Evolutionary conservation across 2,113 vertebrate species (phyloP).

Genomic region (Bagarius yarrelli): DNA sequence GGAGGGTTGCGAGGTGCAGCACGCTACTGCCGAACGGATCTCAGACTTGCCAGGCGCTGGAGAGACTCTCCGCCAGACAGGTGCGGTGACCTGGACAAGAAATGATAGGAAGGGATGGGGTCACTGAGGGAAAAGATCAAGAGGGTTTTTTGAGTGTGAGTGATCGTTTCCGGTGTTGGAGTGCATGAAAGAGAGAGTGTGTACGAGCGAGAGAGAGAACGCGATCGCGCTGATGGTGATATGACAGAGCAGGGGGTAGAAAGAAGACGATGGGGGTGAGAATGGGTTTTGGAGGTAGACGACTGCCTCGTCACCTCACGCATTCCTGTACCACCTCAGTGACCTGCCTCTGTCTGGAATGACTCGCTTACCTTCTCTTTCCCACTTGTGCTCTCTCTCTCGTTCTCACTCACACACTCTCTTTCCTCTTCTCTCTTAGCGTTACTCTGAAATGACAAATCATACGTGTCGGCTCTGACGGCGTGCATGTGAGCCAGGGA

Average conservation of each 20-base stretch:
- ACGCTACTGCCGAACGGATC: constrained; percentile 69
- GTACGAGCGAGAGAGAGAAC: constrained; percentile 37
- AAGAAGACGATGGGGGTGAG: background rate
- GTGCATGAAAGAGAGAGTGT: constrained; percentile 31
- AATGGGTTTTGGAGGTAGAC: background rate
- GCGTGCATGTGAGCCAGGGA: constrained; percentile 30
- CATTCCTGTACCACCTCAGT: constrained; percentile 62
- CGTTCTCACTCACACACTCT: constrained; percentile 5
- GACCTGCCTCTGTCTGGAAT: constrained; percentile 67
- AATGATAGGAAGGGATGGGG: constrained; percentile 45
- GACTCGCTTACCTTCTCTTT: constrained; percentile 37
- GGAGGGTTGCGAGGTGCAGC: constrained; percentile 50
- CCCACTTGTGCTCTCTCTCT: constrained; percentile 29
- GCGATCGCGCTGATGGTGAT: constrained; percentile 38
- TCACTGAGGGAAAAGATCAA: constrained; percentile 24
- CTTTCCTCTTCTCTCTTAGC: background rate
- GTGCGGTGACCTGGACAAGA: constrained; percentile 40
- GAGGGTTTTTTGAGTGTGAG: constrained; percentile 36
- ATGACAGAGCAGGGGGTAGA: constrained; percentile 39
- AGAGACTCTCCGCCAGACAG: constrained; percentile 56
- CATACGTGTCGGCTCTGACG: constrained; percentile 59
- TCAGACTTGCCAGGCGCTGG: constrained; percentile 63
- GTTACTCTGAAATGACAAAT: constrained; percentile 60
- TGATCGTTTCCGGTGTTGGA: constrained; percentile 17
- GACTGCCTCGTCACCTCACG: constrained; percentile 26